These are phyloP conservation scores for Tolypeutes matacus DNA, from an alignment of 2,797 vertebrate genomes.

Conservation along the genomic window DNA sequence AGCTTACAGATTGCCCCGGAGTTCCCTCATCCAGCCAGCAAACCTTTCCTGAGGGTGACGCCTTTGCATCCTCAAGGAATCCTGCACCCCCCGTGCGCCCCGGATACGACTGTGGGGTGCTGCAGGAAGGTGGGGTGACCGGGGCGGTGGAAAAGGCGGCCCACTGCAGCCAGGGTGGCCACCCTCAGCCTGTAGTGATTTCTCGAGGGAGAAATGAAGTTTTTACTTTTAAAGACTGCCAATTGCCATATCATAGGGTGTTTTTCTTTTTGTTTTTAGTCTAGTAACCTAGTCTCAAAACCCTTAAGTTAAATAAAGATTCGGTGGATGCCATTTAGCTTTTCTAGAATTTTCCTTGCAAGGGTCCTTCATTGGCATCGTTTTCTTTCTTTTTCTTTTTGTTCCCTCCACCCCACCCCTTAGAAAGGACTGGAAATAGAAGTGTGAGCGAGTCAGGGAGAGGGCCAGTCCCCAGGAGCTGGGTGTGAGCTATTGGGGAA, in stretches of 20 bases:
- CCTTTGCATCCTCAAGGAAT: fast-evolving
- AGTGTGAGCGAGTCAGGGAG: constrained; percentile 25
- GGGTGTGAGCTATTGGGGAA: neutral
- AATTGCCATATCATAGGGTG: neutral
- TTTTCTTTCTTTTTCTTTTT: neutral
- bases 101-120: neutral
- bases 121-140: neutral
- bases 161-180: neutral
- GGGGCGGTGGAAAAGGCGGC: neutral
- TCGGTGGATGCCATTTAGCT: neutral
- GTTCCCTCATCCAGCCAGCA: neutral
- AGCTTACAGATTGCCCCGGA: neutral
- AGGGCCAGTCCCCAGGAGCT: neutral
- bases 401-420: neutral
- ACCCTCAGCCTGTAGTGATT: neutral
- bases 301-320: neutral
- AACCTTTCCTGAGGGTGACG: neutral
- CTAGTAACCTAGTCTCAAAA: neutral
- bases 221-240: neutral
- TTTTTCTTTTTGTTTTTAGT: neutral
- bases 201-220: neutral
- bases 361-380: neutral
- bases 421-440: constrained; percentile 45
- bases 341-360: constrained; percentile 39
- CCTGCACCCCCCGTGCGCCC: too few relatives aligned